These are phyloP conservation scores for Electrona antarctica DNA, from an alignment of 2,113 vertebrate genomes.

Conservation along the genomic window DNA sequence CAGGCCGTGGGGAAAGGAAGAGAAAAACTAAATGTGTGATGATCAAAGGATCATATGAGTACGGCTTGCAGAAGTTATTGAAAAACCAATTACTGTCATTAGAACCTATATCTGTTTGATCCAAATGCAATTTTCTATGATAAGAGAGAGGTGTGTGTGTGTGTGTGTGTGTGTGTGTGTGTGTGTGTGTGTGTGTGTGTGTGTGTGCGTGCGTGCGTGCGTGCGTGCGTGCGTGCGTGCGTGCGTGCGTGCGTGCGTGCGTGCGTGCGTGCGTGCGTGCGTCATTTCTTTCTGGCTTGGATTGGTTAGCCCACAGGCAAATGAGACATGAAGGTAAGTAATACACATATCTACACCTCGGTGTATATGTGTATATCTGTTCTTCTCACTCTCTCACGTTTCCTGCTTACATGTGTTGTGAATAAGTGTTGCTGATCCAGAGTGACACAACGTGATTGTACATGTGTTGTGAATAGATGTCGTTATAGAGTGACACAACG, in stretches of 20 bases:
- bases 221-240: no score
- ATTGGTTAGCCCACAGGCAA: slow-evolving; percentile 76
- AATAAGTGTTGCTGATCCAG: not conserved
- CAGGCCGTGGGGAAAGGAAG: slow-evolving; percentile 22
- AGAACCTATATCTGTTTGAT: slow-evolving; percentile 43
- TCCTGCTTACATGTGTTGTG: slow-evolving; percentile 25
- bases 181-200: no score
- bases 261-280: not conserved
- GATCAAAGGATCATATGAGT: slow-evolving; percentile 50
- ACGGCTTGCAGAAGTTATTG: slow-evolving; percentile 55
- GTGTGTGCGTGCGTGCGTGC: no score
- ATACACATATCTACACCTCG: slow-evolving; percentile 55
- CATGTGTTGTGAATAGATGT: no score
- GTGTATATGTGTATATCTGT: slow-evolving; percentile 60
- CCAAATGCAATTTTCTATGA: slow-evolving; percentile 59
- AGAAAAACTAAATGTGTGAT: slow-evolving; percentile 49
- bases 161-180: no score
- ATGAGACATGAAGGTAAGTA: slow-evolving; percentile 71
- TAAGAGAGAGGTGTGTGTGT: slow-evolving; percentile 22
- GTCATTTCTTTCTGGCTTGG: slow-evolving; percentile 71
- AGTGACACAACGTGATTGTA: no score
- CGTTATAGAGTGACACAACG: no score
- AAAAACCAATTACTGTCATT: slow-evolving; percentile 57
- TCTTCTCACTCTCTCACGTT: slow-evolving; percentile 29
- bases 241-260: no score